These are phyloP conservation scores for Phylloscopus trochiloides DNA, from an alignment of 2,113 vertebrate species.

Conservation along the genomic window DNA sequence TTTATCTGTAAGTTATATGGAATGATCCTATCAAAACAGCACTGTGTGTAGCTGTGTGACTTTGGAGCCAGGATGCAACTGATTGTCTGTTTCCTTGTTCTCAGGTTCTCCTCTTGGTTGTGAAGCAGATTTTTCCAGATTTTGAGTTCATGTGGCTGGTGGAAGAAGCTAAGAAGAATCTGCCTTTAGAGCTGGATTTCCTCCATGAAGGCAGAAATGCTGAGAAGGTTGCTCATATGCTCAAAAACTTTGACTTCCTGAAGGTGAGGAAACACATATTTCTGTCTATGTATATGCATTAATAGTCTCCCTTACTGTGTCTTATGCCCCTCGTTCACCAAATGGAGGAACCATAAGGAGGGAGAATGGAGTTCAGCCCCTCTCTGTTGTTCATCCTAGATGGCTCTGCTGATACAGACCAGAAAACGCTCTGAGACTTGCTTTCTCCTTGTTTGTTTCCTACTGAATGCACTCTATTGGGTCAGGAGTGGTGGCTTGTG, in stretches of 20 bases:
- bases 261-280: constrained; percentile 72
- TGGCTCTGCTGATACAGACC: not conserved
- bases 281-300: not conserved
- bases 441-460: not conserved
- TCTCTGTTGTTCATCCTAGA: not conserved
- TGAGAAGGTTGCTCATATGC: constrained; percentile 86
- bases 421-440: not conserved
- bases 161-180: constrained; percentile 96
- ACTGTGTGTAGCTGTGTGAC: not conserved
- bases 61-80: not conserved
- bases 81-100: not conserved
- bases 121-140: constrained; percentile 93
- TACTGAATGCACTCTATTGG: not conserved
- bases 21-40: not conserved
- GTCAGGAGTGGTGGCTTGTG: not conserved
- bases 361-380: not conserved
- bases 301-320: not conserved
- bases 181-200: constrained; percentile 94
- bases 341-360: not conserved
- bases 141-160: constrained; percentile 97
- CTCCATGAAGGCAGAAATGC: constrained; percentile 94
- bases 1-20: not conserved
- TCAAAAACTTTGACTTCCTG: constrained; percentile 86
- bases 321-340: not conserved
- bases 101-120: constrained; percentile 83